Evolutionary conservation across 2,797 vertebrate genomes (phyloP), one percentile per base, ranked within the genome.

Genomic region (Enteromius paludinosus): DNA sequence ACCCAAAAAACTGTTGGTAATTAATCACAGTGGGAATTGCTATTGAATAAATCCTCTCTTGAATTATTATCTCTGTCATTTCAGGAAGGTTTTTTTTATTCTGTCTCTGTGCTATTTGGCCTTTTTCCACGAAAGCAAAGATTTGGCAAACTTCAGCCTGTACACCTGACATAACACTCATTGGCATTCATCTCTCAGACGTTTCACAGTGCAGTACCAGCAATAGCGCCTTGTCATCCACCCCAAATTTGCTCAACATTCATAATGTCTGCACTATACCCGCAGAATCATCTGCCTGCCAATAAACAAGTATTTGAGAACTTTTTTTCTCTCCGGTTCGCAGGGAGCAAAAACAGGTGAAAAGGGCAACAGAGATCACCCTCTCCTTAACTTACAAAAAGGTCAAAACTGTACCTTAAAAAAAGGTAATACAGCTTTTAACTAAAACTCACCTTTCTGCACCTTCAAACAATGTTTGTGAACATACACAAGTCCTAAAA

Each of bases 121-220:
- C 76, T 28, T 86, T 93, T 92, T 92, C 91, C 90, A 92, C 89
- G 88, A 90, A 91, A 94, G 93, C 84, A 33, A 74, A 87, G 84
- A 86, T 91, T 89, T 94, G 93, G 91, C 90, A 85, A 87, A 85
- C 28, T 76, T 56, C 79, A 62, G 88, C 87, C 87, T 85, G 88
- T 89, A 87, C 96, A 97, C 95, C 96, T 97, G 96, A 94, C 92
- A 94, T 94, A 96, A 97, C 94, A 96, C 84, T 77, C 81, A 83
- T 77, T 88, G 91, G 91, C 92, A 94, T 84, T 83, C 85, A 85
- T 88, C 89, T 90, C 90, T 93, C 89, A 91, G 90, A 93, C 74
- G 85, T 90, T 93, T 93, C 93, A 92, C 92, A 89, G 86, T 88
- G 90, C 89, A 88, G 92, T 90, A 91, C 66, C 85, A 92, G 91